Evolutionary conservation across 2,888 invertebrate species (phyloP).

Genomic region (Drosophila greeni): DNA sequence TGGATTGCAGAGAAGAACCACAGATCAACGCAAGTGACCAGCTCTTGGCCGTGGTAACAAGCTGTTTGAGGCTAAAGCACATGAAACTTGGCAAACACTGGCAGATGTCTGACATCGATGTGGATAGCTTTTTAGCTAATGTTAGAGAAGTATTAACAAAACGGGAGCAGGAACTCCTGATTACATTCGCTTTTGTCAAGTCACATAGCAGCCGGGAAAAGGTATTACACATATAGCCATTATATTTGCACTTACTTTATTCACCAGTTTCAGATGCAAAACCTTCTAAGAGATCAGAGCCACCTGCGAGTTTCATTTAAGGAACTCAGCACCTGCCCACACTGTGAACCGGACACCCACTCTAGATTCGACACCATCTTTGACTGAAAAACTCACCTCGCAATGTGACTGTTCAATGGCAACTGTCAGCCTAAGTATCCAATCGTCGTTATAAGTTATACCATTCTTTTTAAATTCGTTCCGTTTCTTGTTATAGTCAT

Average conservation of each 20-base stretch:
- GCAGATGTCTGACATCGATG: slow-evolving; percentile 15
- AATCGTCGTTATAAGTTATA: slow-evolving; percentile 48
- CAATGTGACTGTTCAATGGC: slow-evolving; percentile 65
- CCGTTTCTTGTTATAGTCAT: slow-evolving; percentile 41
- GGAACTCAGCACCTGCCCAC: slow-evolving; percentile 28
- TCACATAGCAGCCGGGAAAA: slow-evolving; percentile 19
- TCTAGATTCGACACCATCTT: slow-evolving; percentile 37
- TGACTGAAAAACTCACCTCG: slow-evolving; percentile 49
- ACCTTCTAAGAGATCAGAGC: slow-evolving; percentile 1
- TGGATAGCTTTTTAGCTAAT: slow-evolving; percentile 26
- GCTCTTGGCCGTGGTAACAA: slow-evolving; percentile 33
- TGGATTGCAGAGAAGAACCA: slow-evolving; percentile 38
- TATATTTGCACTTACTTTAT: background rate
- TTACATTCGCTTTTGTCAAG: slow-evolving; percentile 33
- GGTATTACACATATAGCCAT: slow-evolving; percentile 27
- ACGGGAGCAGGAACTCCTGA: slow-evolving; percentile 20
- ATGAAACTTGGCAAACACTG: slow-evolving; percentile 49
- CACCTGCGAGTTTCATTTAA: slow-evolving; percentile 16
- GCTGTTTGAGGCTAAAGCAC: slow-evolving; percentile 43
- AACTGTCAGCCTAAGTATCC: slow-evolving; percentile 46
- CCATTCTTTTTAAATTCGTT: slow-evolving; percentile 26
- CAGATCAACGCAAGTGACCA: slow-evolving; percentile 12
- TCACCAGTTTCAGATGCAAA: background rate
- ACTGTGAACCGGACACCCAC: slow-evolving; percentile 48
- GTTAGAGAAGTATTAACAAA: slow-evolving; percentile 4